These are phyloP conservation scores for Melitaea athalia DNA, from an alignment of 2,888 invertebrate species.

Conservation along the genomic window DNA sequence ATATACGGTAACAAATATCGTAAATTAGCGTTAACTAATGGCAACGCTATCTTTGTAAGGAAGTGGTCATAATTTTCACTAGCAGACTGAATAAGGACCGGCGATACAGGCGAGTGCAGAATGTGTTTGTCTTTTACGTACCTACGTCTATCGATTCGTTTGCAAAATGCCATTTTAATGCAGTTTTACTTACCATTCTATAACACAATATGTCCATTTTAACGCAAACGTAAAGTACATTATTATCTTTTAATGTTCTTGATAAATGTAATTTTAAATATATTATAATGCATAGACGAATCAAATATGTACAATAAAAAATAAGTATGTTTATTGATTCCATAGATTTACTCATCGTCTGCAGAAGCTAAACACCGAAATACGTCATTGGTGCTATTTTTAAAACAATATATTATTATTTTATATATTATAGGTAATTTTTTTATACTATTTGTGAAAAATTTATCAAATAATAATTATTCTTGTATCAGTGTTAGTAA, in stretches of 20 bases:
- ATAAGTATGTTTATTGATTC: too few species aligned
- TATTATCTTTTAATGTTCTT: background rate
- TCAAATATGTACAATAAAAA: too few species aligned
- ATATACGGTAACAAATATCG: constrained; percentile 23
- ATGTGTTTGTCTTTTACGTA: constrained; percentile 35
- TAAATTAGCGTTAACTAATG: constrained; percentile 35
- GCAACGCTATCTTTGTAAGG: constrained; percentile 34
- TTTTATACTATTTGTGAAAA: too few species aligned
- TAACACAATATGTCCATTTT: background rate
- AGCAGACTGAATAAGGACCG: constrained; percentile 34
- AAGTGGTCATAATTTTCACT: constrained; percentile 34
- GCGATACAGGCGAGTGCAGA: constrained; percentile 23
- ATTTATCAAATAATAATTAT: background rate
- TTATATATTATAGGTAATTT: too few species aligned
- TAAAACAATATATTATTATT: too few species aligned
- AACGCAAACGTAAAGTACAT: background rate
- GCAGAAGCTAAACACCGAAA: too few species aligned
- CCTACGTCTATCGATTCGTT: constrained; percentile 35
- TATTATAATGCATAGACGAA: too few species aligned
- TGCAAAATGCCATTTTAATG: constrained; percentile 25
- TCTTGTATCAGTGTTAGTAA: background rate
- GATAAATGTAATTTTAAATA: background rate
- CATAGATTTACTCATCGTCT: too few species aligned
- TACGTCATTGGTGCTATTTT: too few species aligned
- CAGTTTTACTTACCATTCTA: constrained; percentile 1